A percentile compares a stretch with the other conserved stretches of the same genome.
Evolutionary conservation across 2,113 vertebrate species (phyloP).

Genomic region (Clarias gariepinus): DNA sequence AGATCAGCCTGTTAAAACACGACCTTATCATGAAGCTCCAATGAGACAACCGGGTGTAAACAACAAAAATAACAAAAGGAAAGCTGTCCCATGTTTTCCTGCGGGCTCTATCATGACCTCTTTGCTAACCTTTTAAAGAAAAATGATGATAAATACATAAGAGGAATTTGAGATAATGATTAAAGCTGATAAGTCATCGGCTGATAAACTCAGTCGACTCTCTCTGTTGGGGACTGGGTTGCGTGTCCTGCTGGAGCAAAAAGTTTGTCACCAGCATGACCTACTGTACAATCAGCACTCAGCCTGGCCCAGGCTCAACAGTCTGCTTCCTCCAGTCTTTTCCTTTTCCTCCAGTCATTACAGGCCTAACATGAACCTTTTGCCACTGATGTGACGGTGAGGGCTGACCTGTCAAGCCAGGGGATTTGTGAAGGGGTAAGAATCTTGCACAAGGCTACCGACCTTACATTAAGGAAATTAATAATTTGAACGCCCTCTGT

Average conservation of each 20-base stretch:
- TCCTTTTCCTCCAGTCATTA: constrained; percentile 47
- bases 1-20: neutral
- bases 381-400: constrained; percentile 22
- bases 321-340: constrained; percentile 38
- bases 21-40: neutral
- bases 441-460: neutral
- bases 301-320: neutral
- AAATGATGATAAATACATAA: neutral
- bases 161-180: neutral
- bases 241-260: neutral
- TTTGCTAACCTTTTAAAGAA: neutral
- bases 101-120: neutral
- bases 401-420: constrained; percentile 1
- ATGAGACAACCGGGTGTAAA: neutral
- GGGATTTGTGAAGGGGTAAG: neutral
- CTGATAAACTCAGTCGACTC: neutral
- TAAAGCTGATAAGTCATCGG: constrained; percentile 5
- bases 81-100: neutral
- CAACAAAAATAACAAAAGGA: neutral
- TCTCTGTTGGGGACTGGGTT: neutral
- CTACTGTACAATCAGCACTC: constrained; percentile 21
- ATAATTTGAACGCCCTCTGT: neutral
- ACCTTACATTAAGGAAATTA: neutral
- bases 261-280: constrained; percentile 34
- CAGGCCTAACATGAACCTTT: constrained; percentile 26